Conservation (phyloP, 2,113 vertebrate genomes). For the Pollachius pollachius region DNA sequence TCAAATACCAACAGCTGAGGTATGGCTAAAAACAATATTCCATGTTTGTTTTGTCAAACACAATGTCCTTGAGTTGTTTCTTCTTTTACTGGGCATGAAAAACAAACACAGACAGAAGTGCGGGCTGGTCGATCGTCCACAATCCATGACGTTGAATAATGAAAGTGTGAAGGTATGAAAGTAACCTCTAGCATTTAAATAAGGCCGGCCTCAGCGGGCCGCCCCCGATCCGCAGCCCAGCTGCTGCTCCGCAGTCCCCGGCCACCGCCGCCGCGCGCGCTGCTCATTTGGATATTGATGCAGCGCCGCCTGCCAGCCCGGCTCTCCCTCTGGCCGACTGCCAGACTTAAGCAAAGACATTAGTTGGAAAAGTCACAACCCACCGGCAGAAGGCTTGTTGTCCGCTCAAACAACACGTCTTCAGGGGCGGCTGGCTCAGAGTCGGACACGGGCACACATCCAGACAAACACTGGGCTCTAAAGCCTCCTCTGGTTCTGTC, state of each 20-base stretch:
- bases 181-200: constrained; percentile 74
- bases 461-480: constrained; percentile 24
- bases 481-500: constrained; percentile 18
- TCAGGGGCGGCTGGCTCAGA: too few relatives aligned
- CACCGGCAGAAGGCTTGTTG: constrained; percentile 33
- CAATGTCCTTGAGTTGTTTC: too few relatives aligned
- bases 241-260: constrained; percentile 66
- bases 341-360: constrained; percentile 64
- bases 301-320: constrained; percentile 61
- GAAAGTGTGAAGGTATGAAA: constrained; percentile 68
- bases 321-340: constrained; percentile 51
- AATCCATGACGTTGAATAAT: constrained; percentile 56
- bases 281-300: constrained; percentile 73
- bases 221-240: constrained; percentile 69
- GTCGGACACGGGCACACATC: neutral
- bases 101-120: neutral
- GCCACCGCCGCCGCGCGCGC: constrained; percentile 57
- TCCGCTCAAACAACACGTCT: constrained; percentile 7
- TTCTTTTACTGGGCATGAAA: too few relatives aligned
- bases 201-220: constrained; percentile 65
- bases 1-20: too few relatives aligned
- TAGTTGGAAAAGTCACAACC: constrained; percentile 61
- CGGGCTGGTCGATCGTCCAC: constrained; percentile 37
- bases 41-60: too few relatives aligned
- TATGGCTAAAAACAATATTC: too few relatives aligned